Conservation (phyloP, 1,140 invertebrate species). For the Agraylea sexmaculata region DNA sequence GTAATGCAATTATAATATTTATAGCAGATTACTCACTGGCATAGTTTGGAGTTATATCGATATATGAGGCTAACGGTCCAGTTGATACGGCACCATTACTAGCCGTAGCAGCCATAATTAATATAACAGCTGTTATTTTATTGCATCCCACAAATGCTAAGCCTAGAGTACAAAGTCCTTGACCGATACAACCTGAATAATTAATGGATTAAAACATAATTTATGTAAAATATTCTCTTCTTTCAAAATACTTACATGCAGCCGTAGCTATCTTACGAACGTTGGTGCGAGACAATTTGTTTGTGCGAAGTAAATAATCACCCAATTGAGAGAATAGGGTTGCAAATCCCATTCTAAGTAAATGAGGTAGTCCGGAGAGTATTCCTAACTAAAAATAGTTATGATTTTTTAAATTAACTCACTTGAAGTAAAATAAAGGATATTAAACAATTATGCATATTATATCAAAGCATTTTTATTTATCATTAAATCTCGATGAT, state of each 20-base stretch:
- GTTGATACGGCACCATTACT: slow-evolving; percentile 54
- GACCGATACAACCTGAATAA: slow-evolving; percentile 36
- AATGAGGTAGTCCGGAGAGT: slow-evolving; percentile 51
- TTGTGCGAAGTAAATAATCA: slow-evolving; percentile 47
- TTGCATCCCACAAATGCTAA: slow-evolving; percentile 53
- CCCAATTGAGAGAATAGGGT: slow-evolving; percentile 44
- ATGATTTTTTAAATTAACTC: not conserved
- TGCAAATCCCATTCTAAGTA: slow-evolving; percentile 50
- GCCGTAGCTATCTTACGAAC: slow-evolving; percentile 50
- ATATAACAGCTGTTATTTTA: slow-evolving; percentile 43
- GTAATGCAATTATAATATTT: slow-evolving; percentile 22
- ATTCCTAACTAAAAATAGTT: slow-evolving; percentile 50
- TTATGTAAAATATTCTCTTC: slow-evolving; percentile 1
- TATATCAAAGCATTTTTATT: no score
- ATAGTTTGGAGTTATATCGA: slow-evolving; percentile 58
- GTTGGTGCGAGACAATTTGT: slow-evolving; percentile 47
- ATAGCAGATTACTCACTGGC: slow-evolving; percentile 33
- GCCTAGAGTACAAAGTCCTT: slow-evolving; percentile 44
- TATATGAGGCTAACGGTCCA: slow-evolving; percentile 47
- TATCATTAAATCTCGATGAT: no score
- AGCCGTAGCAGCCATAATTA: slow-evolving; percentile 48
- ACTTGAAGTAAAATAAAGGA: not conserved
- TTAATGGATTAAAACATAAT: slow-evolving; percentile 10
- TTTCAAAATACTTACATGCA: slow-evolving; percentile 41
- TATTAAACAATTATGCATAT: no score